Base-by-base conservation (phyloP, 2,888 invertebrate species). In the Iphiclides podalirius region DNA sequence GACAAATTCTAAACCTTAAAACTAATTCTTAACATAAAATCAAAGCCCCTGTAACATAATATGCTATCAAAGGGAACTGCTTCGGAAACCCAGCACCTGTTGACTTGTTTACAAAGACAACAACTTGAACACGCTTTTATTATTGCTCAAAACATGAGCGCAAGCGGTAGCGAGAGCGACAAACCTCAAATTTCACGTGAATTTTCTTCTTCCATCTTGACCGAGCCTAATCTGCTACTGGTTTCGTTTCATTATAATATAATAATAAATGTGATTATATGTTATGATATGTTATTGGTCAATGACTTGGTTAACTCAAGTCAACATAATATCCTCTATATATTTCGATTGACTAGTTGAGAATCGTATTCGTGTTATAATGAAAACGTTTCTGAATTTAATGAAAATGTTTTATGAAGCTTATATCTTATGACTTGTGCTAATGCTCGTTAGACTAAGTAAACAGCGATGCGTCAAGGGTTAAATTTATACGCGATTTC, bases 1-100 rank as follows among this genome's bases (percentile, higher is more conserved):
- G 9, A n/a, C 11, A 11, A n/a, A 28, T 8, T 9, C n/a, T n/a
- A 12, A 31, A 31, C 9, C 31, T 12, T 31, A 31, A n/a, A 14
- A 34, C 36, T 35, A 41, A 13, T 36, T 36, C 23, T 17, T 1
- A 47, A 38, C 12, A 33, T 37, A 35, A 28, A 28, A 12, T 28
- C 55, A 46, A 46, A 58, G 53, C 63, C 63, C 60, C 62, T 70
- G 86, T 75, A 86, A 86, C 70, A 60, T 64, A 66, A 87, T 75
- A 76, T 71, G 67, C 58, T 79, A 81, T 86, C 84, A 86, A 83
- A 86, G 4, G 64, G 72, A 62, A 63, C 66, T 66, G 62, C 64
- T 68, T 77, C 72, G 69, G 81, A 86, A 73, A 79, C 64, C 55
- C 55, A 58, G 70, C 86, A 87, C 85, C 87, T 86, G 86, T 67